Conservation (phyloP, 1,140 invertebrate species). For the Drosophila ananassae region DNA sequence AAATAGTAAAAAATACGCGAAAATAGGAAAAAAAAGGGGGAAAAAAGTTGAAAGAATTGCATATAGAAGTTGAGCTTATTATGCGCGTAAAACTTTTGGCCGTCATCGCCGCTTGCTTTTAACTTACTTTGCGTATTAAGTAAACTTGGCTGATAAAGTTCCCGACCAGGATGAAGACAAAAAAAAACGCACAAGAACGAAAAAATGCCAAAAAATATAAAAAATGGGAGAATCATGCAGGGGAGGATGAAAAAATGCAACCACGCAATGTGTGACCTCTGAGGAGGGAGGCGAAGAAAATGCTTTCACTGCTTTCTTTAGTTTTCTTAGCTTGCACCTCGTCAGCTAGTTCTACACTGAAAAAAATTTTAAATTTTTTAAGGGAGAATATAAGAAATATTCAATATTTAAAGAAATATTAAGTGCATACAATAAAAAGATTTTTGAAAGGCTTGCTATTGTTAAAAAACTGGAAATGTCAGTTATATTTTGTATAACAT, state of each 20-base stretch:
- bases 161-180: slow-evolving; percentile 8
- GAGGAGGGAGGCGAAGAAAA: slow-evolving; percentile 6
- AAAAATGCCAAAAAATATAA: slow-evolving; percentile 1
- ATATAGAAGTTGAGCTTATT: slow-evolving; percentile 75
- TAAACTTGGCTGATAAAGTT: slow-evolving; percentile 81
- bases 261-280: slow-evolving; percentile 34
- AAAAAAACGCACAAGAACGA: neutral
- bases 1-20: slow-evolving; percentile 1
- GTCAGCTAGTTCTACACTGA: too few species aligned
- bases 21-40: neutral
- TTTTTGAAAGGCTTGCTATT: too few species aligned
- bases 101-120: slow-evolving; percentile 46
- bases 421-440: too few species aligned
- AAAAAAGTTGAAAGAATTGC: slow-evolving; percentile 33
- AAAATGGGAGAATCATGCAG: neutral
- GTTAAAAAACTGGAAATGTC: too few species aligned
- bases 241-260: slow-evolving; percentile 1
- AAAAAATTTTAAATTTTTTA: too few species aligned
- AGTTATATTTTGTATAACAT: too few species aligned
- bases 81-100: slow-evolving; percentile 75
- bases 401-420: too few species aligned
- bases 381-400: too few species aligned
- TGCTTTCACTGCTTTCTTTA: neutral
- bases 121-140: slow-evolving; percentile 81
- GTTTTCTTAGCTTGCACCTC: too few species aligned